Evolutionary conservation across 30 jellyfish, hydroid and myxozoan species (phyloP), one percentile per base, ranked within the genome.

Genomic region (Sanderia malayensis): DNA sequence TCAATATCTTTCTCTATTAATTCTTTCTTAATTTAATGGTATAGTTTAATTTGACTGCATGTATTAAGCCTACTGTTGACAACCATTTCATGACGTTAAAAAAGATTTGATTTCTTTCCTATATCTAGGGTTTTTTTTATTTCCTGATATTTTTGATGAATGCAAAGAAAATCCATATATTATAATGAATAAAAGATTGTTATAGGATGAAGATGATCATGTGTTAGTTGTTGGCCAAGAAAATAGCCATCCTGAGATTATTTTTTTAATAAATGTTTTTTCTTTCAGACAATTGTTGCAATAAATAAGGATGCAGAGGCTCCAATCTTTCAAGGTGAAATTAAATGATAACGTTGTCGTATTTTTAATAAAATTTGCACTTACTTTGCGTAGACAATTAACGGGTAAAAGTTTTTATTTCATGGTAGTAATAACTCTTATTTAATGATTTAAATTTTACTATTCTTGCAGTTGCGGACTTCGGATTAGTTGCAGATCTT

Each of bases 261-360:
- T 68, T 1, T 13, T 10, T 19, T 74, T 55, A n/a, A 57, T 24
- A 6, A 24, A 4, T n/a, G n/a, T 23, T 77, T 66, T 29, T 26
- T 30, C 31, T 59, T 31, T 46, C 66, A 86, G 96, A 71, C 95
- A 9, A 88, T 88, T 30, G 97, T 89, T 30, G 97, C 97, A 9
- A 89, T 89, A 58, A 89, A 89, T 86, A 89, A 89, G 64, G 97
- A 89, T 45, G 84, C 90, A 27, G 97, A 89, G 41, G 97, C 97
- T 4, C 97, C 97, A 8, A 89, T 89, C 8, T 89, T 89, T 52
- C 97, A 88, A 88, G 97, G 96, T 86, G 69, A 3, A 13, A 15
- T 20, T 66, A 26, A 41, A 15, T 6, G 15, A 41, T 8, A 41
- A 41, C 55, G 8, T 41, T 41, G 55, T 41, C 55, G 15, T 6